These are phyloP conservation scores for Halocynthia aurantium DNA, from an alignment of 23 tunicate species.

Conservation along the genomic window DNA sequence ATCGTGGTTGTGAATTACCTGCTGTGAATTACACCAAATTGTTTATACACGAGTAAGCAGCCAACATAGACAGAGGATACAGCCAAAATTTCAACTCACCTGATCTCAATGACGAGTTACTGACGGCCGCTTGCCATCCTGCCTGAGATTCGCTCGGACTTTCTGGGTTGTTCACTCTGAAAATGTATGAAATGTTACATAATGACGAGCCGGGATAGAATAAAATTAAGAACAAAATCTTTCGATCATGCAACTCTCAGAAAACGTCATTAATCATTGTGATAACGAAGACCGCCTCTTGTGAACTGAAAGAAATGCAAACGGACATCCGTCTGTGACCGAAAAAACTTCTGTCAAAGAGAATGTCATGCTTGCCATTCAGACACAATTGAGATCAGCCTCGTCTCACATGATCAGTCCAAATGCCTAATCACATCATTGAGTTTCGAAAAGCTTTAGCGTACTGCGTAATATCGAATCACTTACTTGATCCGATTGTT, in stretches of 20 bases:
- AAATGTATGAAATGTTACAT: not conserved
- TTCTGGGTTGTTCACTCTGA: not conserved
- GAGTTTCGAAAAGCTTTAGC: not conserved
- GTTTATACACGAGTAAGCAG: too few relatives aligned
- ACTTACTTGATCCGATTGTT: not conserved
- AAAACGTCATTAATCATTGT: not conserved
- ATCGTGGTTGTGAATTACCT: too few relatives aligned
- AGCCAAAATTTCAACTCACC: too few relatives aligned
- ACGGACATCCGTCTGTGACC: not conserved
- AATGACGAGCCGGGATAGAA: too few relatives aligned
- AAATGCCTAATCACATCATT: slow-evolving; percentile 29
- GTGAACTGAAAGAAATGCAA: not conserved
- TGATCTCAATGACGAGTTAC: not conserved
- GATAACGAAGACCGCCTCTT: not conserved
- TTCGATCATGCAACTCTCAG: not conserved
- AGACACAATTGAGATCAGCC: too few relatives aligned
- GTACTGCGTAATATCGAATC: not conserved
- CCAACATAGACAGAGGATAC: too few relatives aligned
- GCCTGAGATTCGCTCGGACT: not conserved
- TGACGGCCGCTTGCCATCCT: not conserved
- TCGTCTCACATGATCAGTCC: slow-evolving; percentile 19
- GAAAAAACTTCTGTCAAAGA: slow-evolving; percentile 20
- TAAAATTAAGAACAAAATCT: too few relatives aligned
- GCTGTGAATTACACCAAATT: too few relatives aligned
- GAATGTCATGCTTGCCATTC: not conserved